Percentiles rank a stretch among this genome's conserved stretches.
These are phyloP conservation scores for Bradynema listronoti DNA, from an alignment of 1,140 invertebrate species.

Conservation along the genomic window DNA sequence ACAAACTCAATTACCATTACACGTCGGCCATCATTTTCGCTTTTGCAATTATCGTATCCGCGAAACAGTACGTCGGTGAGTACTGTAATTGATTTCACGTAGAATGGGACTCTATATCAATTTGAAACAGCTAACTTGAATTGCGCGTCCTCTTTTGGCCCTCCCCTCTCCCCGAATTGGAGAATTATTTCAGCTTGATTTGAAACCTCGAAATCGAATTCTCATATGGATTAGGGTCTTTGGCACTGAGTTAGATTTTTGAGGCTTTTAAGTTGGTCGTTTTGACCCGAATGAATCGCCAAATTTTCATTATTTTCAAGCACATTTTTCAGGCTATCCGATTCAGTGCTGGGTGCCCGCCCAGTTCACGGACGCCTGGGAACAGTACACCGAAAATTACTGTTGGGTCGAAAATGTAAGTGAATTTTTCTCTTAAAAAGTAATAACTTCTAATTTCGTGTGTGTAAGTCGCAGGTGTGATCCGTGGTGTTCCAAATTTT, in stretches of 20 bases:
- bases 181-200: too few relatives aligned
- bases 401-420: constrained; percentile 57
- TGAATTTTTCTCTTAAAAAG: not conserved
- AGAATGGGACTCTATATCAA: too few relatives aligned
- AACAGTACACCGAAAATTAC: constrained; percentile 57
- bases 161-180: not conserved
- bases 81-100: not conserved
- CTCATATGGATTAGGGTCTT: too few relatives aligned
- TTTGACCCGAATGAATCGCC: too few relatives aligned
- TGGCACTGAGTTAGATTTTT: too few relatives aligned
- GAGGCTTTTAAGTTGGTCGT: too few relatives aligned
- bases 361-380: constrained; percentile 59
- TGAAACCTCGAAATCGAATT: too few relatives aligned
- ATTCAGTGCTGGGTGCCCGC: constrained; percentile 58
- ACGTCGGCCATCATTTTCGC: constrained; percentile 58
- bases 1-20: constrained; percentile 58
- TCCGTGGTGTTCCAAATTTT: too few relatives aligned
- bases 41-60: constrained; percentile 58
- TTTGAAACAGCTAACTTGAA: too few relatives aligned
- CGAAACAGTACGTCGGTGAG: constrained; percentile 57
- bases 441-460: too few relatives aligned
- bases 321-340: constrained; percentile 54
- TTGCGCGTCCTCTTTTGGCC: not conserved
- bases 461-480: too few relatives aligned
- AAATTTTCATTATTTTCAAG: too few relatives aligned